Evolutionary conservation across 2,888 invertebrate genomes (phyloP), one percentile per base, ranked within the genome.

Genomic region (Diloba caeruleocephala): DNA sequence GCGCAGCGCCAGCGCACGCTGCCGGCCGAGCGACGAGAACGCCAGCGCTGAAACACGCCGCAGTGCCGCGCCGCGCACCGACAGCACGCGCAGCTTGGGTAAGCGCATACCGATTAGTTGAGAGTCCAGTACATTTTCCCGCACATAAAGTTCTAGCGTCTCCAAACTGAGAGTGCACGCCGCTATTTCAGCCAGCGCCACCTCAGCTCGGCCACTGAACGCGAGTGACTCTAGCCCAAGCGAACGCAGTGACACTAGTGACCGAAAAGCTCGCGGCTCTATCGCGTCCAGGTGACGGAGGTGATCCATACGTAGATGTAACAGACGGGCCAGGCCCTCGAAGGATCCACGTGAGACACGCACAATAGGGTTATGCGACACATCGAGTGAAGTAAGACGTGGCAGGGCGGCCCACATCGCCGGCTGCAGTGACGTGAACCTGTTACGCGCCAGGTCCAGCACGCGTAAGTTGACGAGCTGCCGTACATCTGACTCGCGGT

Each of bases 351-450:
- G 89, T 8, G 94, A 87, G 37, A 97, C 89, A 49, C 95, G 95
- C 86, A 96, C 92, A 42, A 98, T 94, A 0, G 97, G 97, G 89
- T 98, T 98, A 71, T 94, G 94, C 0, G 97, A 96, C 21, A 97
- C 84, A 79, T 97, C 97, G 31, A 98, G 91, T 8, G 95, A 94
- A 42, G 95, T 94, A 41, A 98, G 92, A 3, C 94, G 92, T 3
- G 94, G 94, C 42, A 97, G 88, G 64, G 95, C 85, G 49, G 94
- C 88, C 95, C 97, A 96, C 55, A 95, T 94, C 31, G 96, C 94
- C 28, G 95, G 94, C 14, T 96, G 96, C 66, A 97, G 93, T 26
- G 95, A 94, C 0, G 93, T 94, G 29, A 98, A 87, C 55, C 95
- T 95, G 83, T 98, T 97, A 66, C 95, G 94, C 10, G 96, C 95